Evolutionary conservation across 2,888 invertebrate species (phyloP), one percentile per base, ranked within the genome.

Genomic region (Andrena minutula): DNA sequence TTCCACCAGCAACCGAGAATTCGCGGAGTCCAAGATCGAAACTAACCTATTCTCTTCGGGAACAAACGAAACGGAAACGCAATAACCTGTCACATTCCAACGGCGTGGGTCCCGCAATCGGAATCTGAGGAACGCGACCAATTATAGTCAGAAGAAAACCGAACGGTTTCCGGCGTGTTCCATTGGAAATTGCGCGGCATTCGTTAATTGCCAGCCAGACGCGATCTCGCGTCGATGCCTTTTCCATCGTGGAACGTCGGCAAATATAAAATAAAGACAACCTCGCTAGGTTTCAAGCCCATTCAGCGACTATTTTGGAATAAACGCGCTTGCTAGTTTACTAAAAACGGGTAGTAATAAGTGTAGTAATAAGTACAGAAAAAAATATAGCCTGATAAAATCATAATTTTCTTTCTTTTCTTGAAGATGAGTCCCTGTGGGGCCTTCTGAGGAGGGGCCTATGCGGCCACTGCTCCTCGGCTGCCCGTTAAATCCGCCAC

Each of bases 111-210:
- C 76, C 47, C 8, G 51, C 23, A 49, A 65, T 20, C 20, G 26
- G 47, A 16, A 28, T 8, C n/a, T 23, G 20, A 71, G 41, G 68
- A 75, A 75, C 35, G 63, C 74, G 60, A 63, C 47, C 70, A 75
- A 82, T 75, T 82, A 71, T 30, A 81, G 70, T 10, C 20, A 56
- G 63, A 75, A 82, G 81, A 82, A 82, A 64, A 82, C 47, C 56
- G 26, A 56, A 72, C 63, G 51, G 75, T 82, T 82, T 82, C 75
- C 80, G 75, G 53, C 41, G 66, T 51, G 68, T 58, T 72, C 71
- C 75, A 82, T 72, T 72, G 75, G 75, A 72, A 82, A 82, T 72
- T 51, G 71, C 66, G 32, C 41, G 82, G 75, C 69, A 82, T 69
- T 69, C 82, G 63, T 64, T 82, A 82, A 72, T 72, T 73, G 63